These are phyloP conservation scores for Ephestia elutella DNA, from an alignment of 1,140 invertebrate species.

Conservation along the genomic window DNA sequence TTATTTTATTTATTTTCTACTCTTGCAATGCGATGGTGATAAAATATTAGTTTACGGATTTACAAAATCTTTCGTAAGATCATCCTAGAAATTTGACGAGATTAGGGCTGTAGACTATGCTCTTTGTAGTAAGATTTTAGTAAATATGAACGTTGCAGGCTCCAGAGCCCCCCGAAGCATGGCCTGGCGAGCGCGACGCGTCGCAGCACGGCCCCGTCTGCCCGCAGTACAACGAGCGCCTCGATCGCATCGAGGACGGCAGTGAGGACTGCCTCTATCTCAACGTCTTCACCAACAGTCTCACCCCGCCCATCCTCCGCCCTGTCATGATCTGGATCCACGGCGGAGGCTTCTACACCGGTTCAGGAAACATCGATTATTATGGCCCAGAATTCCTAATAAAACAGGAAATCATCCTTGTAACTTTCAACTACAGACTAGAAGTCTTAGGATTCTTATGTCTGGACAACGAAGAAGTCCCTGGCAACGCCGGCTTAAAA, in stretches of 20 bases:
- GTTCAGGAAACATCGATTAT: slow-evolving; percentile 74
- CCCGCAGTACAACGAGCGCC: slow-evolving; percentile 62
- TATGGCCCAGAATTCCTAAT: slow-evolving; percentile 79
- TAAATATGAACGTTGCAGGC: slow-evolving; percentile 32
- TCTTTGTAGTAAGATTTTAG: no score
- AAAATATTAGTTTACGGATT: no score
- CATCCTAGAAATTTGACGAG: no score
- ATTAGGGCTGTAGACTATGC: background rate
- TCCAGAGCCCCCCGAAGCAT: slow-evolving; percentile 66
- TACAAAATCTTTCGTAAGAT: no score
- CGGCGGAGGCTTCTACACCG: slow-evolving; percentile 80
- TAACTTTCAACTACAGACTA: slow-evolving; percentile 79
- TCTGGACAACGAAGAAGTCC: slow-evolving; percentile 70
- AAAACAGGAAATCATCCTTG: slow-evolving; percentile 77
- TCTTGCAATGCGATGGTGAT: no score
- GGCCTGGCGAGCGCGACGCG: slow-evolving; percentile 69
- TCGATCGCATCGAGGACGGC: slow-evolving; percentile 52
- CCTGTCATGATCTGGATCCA: slow-evolving; percentile 86
- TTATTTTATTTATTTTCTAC: no score
- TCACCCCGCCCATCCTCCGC: slow-evolving; percentile 42
- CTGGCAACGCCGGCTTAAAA: slow-evolving; percentile 81
- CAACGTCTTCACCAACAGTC: slow-evolving; percentile 79
- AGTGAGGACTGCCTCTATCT: slow-evolving; percentile 83
- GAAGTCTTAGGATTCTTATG: slow-evolving; percentile 76
- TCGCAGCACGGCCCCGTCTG: slow-evolving; percentile 66